Base-by-base conservation (phyloP, 2,113 vertebrate genomes). In the Marmota monax region DNA sequence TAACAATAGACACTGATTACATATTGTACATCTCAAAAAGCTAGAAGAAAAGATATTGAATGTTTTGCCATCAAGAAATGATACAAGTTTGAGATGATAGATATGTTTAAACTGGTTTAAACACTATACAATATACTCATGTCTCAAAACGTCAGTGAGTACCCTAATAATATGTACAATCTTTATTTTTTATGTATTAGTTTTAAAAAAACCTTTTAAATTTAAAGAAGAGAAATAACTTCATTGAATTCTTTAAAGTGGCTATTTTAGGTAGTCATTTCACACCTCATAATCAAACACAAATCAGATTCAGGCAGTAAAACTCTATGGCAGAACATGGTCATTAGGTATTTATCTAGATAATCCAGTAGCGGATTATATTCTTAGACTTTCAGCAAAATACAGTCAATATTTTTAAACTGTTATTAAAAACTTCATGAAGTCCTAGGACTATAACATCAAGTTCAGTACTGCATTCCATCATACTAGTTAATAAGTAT, bases 321-420 rank as follows among this genome's bases (percentile, higher is more conserved):
- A 84, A 72, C 34, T 84, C n/a, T 51, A 20, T 72, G 51, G 69
- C n/a, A 61, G 74, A 78, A 78, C 14, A 51, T 73, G 16, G 23
- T 37, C 48, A 20, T 25, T 53, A 78, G 29, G 0, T 63, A 74
- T 72, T 94, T 87, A 83, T 77, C 13, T 84, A 92, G 48, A 27
- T 65, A 61, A 89, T 73, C 23, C 12, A 85, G 67, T 39, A 48
- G 73, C 67, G 1, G 5, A 77, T 90, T 94, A 69, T 53, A 53
- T 58, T 80, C 86, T 94, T 87, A 90, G 65, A 53, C 13, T 87
- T 32, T 39, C 20, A 84, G 61, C 4, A 88, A 27, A 95, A 84
- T 37, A 77, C 18, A 87, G 73, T 73, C 7, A 74, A 45, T 73
- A 56, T 84, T 74, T 79, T 34, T 92, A 77, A 73, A 48, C 1